phyloP scores from a whole-genome alignment of 2,888 invertebrate genomes.

The Muschampia plurimacula region DNA sequence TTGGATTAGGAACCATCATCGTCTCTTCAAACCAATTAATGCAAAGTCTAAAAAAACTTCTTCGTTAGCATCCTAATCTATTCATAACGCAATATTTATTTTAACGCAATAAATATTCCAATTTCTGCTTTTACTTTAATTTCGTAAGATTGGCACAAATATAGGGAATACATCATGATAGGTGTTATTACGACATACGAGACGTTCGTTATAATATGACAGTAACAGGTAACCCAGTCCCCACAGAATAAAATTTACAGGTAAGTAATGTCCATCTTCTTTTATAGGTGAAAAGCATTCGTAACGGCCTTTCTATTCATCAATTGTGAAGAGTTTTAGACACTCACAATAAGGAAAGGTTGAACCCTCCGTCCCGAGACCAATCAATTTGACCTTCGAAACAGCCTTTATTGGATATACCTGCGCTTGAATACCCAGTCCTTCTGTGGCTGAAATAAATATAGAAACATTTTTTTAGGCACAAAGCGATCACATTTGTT shows the following conservation, averaged over 20 bases:
- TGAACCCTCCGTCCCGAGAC: slow-evolving; percentile 3
- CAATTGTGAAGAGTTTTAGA: slow-evolving; percentile 13
- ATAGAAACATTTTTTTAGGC: slow-evolving; percentile 3
- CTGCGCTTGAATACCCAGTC: not conserved
- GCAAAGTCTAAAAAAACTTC: no score
- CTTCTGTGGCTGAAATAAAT: slow-evolving; percentile 7
- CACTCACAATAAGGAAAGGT: not conserved
- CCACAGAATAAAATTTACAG: not conserved
- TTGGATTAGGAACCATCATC: no score
- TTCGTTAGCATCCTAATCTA: not conserved
- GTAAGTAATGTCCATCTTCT: not conserved
- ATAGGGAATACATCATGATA: no score
- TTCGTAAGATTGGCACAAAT: no score
- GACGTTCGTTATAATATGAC: not conserved
- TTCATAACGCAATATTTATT: no score
- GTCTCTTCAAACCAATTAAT: no score
- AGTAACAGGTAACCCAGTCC: not conserved
- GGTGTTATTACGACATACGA: not conserved
- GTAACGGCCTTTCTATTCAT: slow-evolving; percentile 15
- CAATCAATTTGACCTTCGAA: slow-evolving; percentile 19
- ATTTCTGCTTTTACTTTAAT: no score
- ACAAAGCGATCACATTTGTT: slow-evolving; percentile 2
- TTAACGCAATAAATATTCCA: no score
- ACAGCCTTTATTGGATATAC: slow-evolving; percentile 11
- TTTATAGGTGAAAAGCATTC: slow-evolving; percentile 6